These are phyloP conservation scores for Megalonaias nervosa DNA, from an alignment of 1,140 invertebrate species.

Conservation along the genomic window DNA sequence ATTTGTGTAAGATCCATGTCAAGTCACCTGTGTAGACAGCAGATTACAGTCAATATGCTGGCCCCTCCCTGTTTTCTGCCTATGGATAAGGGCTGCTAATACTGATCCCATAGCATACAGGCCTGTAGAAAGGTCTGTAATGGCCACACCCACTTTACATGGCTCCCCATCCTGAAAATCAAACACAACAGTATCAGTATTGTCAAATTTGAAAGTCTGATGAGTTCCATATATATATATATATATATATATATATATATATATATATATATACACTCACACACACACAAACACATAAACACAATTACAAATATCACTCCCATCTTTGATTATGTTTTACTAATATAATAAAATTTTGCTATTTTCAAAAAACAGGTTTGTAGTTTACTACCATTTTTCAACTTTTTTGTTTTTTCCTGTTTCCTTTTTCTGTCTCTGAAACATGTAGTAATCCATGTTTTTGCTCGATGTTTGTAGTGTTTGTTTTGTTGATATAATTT, in stretches of 20 bases:
- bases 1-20: background rate
- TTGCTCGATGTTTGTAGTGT: too few species aligned
- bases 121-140: slow-evolving; percentile 94
- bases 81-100: slow-evolving; percentile 88
- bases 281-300: background rate
- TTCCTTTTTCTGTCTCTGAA: too few species aligned
- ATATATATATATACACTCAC: background rate
- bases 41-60: slow-evolving; percentile 96
- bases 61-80: slow-evolving; percentile 84
- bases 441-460: too few species aligned
- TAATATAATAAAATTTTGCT: too few species aligned
- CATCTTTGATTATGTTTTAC: too few species aligned
- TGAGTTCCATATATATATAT: background rate
- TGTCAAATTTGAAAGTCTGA: background rate
- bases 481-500: too few species aligned
- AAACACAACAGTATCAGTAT: background rate
- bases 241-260: background rate
- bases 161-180: slow-evolving; percentile 80
- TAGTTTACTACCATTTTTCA: too few species aligned
- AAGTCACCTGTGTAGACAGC: slow-evolving; percentile 85
- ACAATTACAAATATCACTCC: too few species aligned
- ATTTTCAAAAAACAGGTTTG: too few species aligned
- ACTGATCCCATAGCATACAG: slow-evolving; percentile 97
- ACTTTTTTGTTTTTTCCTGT: too few species aligned
- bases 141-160: slow-evolving; percentile 92